phyloP scores from a whole-genome alignment of 2,113 vertebrate species.

The Orcinus orca region DNA sequence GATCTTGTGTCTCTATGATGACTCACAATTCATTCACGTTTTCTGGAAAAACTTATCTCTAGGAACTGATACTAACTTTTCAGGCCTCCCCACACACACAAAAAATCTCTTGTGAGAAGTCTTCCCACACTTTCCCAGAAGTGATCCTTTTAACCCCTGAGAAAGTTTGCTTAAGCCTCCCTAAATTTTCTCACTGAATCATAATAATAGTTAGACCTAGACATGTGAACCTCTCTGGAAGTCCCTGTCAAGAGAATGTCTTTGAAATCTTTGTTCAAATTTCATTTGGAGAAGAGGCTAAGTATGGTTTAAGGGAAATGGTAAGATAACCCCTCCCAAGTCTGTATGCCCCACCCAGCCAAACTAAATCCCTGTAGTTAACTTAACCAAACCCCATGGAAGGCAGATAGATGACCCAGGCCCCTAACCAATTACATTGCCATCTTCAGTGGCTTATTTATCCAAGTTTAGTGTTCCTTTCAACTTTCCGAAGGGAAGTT shows the following conservation, averaged over 20 bases:
- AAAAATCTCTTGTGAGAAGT: neutral
- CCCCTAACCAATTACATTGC: neutral
- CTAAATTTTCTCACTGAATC: neutral
- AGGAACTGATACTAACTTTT: neutral
- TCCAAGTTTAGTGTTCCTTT: neutral
- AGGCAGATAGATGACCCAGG: neutral
- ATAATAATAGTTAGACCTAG: neutral
- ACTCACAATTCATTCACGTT: neutral
- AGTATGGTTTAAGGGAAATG: neutral
- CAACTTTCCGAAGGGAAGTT: neutral
- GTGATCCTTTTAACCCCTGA: neutral
- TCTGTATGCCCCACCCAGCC: neutral
- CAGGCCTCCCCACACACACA: neutral
- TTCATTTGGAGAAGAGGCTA: neutral
- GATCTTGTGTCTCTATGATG: neutral
- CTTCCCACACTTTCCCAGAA: neutral
- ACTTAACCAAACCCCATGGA: neutral
- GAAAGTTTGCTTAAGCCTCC: neutral
- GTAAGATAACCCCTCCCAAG: neutral
- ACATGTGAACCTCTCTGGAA: neutral
- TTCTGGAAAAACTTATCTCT: neutral
- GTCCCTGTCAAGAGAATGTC: neutral
- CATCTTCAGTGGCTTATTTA: neutral
- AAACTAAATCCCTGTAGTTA: neutral
- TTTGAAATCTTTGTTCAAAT: constrained; percentile 4